phyloP scores from a whole-genome alignment of 1,140 invertebrate genomes.

The Drosophila nannoptera region DNA sequence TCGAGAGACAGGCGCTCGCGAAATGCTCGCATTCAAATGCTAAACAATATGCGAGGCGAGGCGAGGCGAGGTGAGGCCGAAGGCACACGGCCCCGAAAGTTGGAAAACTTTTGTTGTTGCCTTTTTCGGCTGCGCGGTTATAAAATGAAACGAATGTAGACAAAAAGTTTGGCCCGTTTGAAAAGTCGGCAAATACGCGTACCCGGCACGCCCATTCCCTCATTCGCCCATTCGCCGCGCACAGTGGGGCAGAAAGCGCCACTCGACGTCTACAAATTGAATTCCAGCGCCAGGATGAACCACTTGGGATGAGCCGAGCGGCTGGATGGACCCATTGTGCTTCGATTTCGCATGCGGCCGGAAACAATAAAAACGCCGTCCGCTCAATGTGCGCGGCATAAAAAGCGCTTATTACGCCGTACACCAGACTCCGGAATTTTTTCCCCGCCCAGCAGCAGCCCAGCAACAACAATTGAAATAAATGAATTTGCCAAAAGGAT shows the following conservation, averaged over 20 bases:
- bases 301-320: not conserved
- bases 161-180: slow-evolving; percentile 57
- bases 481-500: slow-evolving; percentile 73
- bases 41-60: slow-evolving; percentile 50
- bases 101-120: slow-evolving; percentile 66
- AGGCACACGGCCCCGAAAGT: slow-evolving; percentile 54
- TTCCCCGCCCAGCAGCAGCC: slow-evolving; percentile 23
- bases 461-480: slow-evolving; percentile 74
- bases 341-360: slow-evolving; percentile 41
- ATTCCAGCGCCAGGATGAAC: not conserved
- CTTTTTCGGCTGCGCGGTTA: slow-evolving; percentile 68
- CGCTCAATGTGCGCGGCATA: slow-evolving; percentile 62
- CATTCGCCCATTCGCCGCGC: not conserved
- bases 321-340: slow-evolving; percentile 28
- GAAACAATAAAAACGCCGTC: slow-evolving; percentile 70
- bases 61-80: slow-evolving; percentile 19
- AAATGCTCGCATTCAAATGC: slow-evolving; percentile 64
- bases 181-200: slow-evolving; percentile 58
- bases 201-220: slow-evolving; percentile 42
- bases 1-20: slow-evolving; percentile 56
- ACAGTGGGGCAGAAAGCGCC: slow-evolving; percentile 9
- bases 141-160: slow-evolving; percentile 68
- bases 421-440: slow-evolving; percentile 50
- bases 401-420: slow-evolving; percentile 72
- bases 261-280: no score